Percentiles rank a stretch among this genome's conserved stretches.
These are phyloP conservation scores for Prinia subflava DNA, from an alignment of 2,113 vertebrate genomes.

Conservation along the genomic window DNA sequence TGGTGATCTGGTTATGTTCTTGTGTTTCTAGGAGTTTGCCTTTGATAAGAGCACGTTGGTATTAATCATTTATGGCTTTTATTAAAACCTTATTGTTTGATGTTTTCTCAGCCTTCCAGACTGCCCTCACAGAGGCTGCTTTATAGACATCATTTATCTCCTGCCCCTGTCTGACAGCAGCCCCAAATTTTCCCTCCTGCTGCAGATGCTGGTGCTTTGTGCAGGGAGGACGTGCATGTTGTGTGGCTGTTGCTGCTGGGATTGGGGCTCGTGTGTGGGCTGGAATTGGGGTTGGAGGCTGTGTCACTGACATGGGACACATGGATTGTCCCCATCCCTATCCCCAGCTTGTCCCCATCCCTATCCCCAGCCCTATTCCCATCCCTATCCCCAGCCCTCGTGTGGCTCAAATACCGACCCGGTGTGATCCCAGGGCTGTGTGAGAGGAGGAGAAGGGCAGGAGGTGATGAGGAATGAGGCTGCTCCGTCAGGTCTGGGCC, in stretches of 20 bases:
- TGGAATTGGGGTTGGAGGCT: neutral
- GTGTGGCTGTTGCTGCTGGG: neutral
- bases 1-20: neutral
- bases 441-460: neutral
- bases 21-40: neutral
- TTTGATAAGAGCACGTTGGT: neutral
- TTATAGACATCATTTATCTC: neutral
- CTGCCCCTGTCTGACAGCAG: neutral
- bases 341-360: neutral
- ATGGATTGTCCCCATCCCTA: neutral
- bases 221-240: accelerated
- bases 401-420: accelerated
- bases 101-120: neutral
- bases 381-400: neutral
- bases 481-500: neutral
- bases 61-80: neutral
- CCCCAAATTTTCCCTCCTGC: neutral
- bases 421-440: neutral
- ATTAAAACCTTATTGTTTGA: neutral
- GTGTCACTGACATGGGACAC: neutral
- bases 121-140: neutral
- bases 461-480: neutral
- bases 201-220: neutral
- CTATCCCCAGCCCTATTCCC: neutral
- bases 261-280: neutral